Conservation (phyloP, 2,888 invertebrate genomes). For the Caenorhabditis imperialis region DNA sequence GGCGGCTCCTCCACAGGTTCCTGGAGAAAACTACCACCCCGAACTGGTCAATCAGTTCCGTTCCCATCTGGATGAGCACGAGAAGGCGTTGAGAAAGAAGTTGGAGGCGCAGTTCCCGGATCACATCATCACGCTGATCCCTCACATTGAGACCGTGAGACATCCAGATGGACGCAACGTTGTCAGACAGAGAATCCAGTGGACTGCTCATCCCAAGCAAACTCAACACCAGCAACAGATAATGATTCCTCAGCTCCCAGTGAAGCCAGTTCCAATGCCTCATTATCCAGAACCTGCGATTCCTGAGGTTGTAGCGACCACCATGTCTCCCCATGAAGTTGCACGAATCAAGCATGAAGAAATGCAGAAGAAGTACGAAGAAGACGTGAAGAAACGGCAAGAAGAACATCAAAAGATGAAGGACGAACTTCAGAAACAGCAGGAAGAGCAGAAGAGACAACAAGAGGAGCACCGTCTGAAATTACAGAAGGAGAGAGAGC, state of each 20-base stretch:
- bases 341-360: slow-evolving; percentile 40
- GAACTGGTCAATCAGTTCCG: slow-evolving; percentile 49
- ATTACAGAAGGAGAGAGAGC: slow-evolving; percentile 27
- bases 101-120: slow-evolving; percentile 50
- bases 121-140: slow-evolving; percentile 48
- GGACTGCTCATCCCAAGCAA: slow-evolving; percentile 52
- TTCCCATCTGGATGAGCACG: slow-evolving; percentile 48
- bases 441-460: slow-evolving; percentile 40
- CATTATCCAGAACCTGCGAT: background rate
- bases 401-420: slow-evolving; percentile 37
- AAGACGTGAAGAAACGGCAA: slow-evolving; percentile 28
- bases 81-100: slow-evolving; percentile 32
- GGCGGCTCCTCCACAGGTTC: background rate
- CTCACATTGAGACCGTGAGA: slow-evolving; percentile 51
- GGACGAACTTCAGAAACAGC: slow-evolving; percentile 38
- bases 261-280: background rate
- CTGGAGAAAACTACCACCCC: slow-evolving; percentile 36
- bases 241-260: background rate
- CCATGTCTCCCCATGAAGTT: slow-evolving; percentile 27
- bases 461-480: slow-evolving; percentile 18
- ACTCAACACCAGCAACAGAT: background rate
- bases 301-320: slow-evolving; percentile 5
- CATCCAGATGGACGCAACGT: slow-evolving; percentile 50
- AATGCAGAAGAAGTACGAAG: slow-evolving; percentile 39
- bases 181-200: slow-evolving; percentile 50